These are phyloP conservation scores for Ostrea denselamellosa DNA, from an alignment of 1,140 invertebrate species.

Conservation along the genomic window DNA sequence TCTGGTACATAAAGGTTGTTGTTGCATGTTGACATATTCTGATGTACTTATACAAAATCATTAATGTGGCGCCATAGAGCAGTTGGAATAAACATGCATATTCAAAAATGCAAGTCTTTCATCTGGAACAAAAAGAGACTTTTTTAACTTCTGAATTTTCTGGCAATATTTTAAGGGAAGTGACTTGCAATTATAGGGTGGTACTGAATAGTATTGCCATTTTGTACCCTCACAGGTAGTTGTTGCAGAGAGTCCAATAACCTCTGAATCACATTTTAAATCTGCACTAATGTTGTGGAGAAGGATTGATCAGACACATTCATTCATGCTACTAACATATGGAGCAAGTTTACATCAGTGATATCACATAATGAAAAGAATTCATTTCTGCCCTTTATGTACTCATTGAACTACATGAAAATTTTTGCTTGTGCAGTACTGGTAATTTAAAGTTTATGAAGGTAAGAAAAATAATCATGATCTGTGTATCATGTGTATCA, in stretches of 20 bases:
- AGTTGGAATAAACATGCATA: background rate
- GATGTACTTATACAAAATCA: slow-evolving; percentile 33
- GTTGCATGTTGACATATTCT: slow-evolving; percentile 12
- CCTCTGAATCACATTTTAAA: background rate
- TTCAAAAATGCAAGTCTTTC: background rate
- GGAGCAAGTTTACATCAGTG: background rate
- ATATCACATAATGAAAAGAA: background rate
- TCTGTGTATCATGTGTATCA: background rate
- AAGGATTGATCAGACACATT: slow-evolving; percentile 15
- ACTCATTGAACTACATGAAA: background rate
- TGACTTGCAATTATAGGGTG: background rate
- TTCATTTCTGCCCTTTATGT: background rate
- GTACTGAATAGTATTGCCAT: background rate
- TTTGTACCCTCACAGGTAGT: background rate
- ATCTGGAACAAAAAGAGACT: background rate
- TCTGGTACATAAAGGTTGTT: slow-evolving; percentile 13
- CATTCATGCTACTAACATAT: slow-evolving; percentile 14
- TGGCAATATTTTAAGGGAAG: background rate
- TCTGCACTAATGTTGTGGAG: background rate
- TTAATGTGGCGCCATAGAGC: slow-evolving; percentile 24
- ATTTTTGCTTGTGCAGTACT: background rate
- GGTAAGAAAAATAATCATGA: background rate
- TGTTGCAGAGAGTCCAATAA: background rate
- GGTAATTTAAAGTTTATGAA: background rate
- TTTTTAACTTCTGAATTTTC: background rate